phyloP scores from a whole-genome alignment of 2,113 vertebrate genomes.

The Mormyrus iriodes region DNA sequence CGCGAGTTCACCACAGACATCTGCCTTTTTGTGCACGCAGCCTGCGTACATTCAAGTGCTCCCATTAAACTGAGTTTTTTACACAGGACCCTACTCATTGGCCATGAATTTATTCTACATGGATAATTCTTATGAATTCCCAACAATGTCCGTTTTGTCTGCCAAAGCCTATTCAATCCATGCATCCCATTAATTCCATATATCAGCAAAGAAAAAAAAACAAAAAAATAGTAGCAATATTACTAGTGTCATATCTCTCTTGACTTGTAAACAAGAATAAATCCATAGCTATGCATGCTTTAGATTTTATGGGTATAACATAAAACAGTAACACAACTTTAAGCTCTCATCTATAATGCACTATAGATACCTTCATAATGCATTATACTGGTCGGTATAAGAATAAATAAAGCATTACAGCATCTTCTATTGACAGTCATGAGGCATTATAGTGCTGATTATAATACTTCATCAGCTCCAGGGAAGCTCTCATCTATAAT shows the following conservation, averaged over 20 bases:
- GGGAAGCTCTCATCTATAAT: background rate
- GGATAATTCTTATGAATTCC: conserved; percentile 9
- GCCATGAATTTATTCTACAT: conserved; percentile 8
- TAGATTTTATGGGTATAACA: background rate
- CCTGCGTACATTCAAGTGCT: background rate
- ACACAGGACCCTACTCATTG: background rate
- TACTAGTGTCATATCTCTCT: background rate
- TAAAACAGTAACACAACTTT: background rate
- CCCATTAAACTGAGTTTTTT: background rate
- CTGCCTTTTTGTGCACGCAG: conserved; percentile 26
- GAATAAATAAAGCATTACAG: background rate
- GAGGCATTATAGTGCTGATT: background rate
- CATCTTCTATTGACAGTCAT: background rate
- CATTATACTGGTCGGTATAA: background rate
- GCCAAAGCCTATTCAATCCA: background rate
- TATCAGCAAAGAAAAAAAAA: background rate
- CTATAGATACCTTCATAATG: background rate
- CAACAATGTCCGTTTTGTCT: background rate
- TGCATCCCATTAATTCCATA: background rate
- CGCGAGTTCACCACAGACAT: conserved; percentile 26
- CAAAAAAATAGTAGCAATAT: background rate
- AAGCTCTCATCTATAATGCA: background rate
- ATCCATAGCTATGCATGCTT: background rate
- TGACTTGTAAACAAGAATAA: background rate
- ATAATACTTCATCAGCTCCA: background rate